phyloP scores from a whole-genome alignment of 2,797 vertebrate species.

The Margarornis squamiger region DNA sequence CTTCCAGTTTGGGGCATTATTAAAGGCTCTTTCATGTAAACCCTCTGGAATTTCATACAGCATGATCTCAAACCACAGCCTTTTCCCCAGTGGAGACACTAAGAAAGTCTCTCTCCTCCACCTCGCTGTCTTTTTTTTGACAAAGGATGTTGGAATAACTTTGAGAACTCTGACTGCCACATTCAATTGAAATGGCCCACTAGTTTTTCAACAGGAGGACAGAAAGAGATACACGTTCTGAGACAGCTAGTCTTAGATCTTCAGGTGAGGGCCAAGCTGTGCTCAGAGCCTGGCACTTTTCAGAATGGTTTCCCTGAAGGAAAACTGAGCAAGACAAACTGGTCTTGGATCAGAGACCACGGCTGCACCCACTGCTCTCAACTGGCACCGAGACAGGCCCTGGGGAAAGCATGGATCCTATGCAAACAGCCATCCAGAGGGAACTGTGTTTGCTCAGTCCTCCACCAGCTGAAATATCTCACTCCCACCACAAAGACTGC shows the following conservation, averaged over 20 bases:
- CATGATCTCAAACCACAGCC: not conserved
- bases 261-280: not conserved
- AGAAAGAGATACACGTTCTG: not conserved
- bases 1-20: not conserved
- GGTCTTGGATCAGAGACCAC: not conserved
- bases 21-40: not conserved
- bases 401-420: not conserved
- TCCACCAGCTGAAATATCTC: not conserved
- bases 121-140: not conserved
- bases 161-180: not conserved
- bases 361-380: not conserved
- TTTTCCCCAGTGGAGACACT: not conserved
- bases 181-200: not conserved
- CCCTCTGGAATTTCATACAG: not conserved
- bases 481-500: not conserved
- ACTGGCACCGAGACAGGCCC: not conserved
- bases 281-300: not conserved
- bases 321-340: not conserved
- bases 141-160: not conserved
- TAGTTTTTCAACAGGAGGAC: not conserved
- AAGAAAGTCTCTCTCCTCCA: not conserved
- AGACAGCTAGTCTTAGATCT: not conserved
- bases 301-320: not conserved
- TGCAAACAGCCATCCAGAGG: not conserved
- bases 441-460: not conserved